phyloP scores from a whole-genome alignment of 2,113 vertebrate genomes.

The Pan paniscus region DNA sequence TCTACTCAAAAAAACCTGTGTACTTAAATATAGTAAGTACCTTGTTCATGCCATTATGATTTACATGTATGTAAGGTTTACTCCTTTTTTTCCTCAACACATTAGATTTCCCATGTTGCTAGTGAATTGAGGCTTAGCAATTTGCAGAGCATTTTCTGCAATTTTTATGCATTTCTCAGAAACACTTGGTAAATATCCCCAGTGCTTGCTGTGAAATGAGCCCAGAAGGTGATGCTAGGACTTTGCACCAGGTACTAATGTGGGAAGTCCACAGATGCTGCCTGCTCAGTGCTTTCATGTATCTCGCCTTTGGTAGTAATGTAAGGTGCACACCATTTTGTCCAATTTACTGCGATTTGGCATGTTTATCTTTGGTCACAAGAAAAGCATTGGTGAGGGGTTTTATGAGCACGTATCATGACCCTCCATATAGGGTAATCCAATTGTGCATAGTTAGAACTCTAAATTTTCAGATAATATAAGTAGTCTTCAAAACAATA shows the following conservation, averaged over 20 bases:
- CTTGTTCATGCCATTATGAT: background rate
- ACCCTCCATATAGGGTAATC: background rate
- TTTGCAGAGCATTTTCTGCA: conserved; percentile 55
- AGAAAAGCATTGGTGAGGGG: background rate
- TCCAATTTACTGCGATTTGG: conserved; percentile 27
- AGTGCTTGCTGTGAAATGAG: conserved; percentile 43
- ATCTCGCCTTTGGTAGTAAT: background rate
- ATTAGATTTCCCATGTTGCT: conserved; percentile 6
- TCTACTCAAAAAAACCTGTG: background rate
- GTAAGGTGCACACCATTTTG: background rate
- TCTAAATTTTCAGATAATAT: conserved; percentile 49
- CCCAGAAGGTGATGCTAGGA: background rate
- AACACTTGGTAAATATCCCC: conserved; percentile 25
- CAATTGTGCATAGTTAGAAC: background rate
- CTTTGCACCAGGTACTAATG: background rate
- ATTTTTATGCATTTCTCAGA: conserved; percentile 58
- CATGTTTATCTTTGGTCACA: conserved; percentile 39
- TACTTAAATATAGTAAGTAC: background rate
- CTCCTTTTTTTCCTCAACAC: background rate
- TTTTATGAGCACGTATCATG: background rate
- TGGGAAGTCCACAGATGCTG: background rate
- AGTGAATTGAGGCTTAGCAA: background rate
- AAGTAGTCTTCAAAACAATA: conserved; percentile 51
- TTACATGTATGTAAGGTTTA: background rate
- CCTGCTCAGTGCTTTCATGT: background rate